These are phyloP conservation scores for Sycobia sp. DNA, from an alignment of 1,140 invertebrate species.

Conservation along the genomic window DNA sequence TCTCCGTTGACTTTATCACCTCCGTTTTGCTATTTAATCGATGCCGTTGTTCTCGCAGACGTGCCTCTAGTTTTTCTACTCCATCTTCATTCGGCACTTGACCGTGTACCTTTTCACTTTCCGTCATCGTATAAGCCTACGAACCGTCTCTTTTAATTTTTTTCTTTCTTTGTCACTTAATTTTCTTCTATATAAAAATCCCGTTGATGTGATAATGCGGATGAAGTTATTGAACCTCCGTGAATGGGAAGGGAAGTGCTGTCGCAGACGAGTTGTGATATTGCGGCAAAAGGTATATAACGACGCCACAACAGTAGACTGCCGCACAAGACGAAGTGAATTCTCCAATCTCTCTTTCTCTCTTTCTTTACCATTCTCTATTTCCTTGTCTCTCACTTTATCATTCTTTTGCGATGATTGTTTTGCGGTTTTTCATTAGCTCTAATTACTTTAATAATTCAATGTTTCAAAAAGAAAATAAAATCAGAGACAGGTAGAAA, in stretches of 20 bases:
- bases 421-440: conserved; percentile 14
- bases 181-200: conserved; percentile 9
- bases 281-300: conserved; percentile 17
- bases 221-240: conserved; percentile 22
- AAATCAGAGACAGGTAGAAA: conserved; percentile 30
- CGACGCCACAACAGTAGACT: conserved; percentile 31
- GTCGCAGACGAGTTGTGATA: conserved; percentile 21
- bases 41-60: too few species aligned
- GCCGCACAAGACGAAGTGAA: conserved; percentile 23
- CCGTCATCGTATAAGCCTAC: too few species aligned
- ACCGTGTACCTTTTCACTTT: too few species aligned
- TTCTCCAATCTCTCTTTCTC: conserved; percentile 22
- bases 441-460: conserved; percentile 17
- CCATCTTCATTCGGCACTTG: conserved; percentile 4
- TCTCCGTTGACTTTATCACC: background rate
- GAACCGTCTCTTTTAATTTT: background rate
- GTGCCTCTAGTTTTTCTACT: background rate
- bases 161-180: background rate
- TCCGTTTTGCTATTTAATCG: background rate
- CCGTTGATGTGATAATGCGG: conserved; percentile 10
- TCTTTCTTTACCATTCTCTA: conserved; percentile 28
- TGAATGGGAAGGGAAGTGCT: conserved; percentile 17
- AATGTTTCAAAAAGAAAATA: conserved; percentile 26
- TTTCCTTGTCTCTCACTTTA: background rate
- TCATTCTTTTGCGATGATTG: background rate